These are phyloP conservation scores for Anastrepha ludens DNA, from an alignment of 1,140 invertebrate genomes.

Conservation along the genomic window DNA sequence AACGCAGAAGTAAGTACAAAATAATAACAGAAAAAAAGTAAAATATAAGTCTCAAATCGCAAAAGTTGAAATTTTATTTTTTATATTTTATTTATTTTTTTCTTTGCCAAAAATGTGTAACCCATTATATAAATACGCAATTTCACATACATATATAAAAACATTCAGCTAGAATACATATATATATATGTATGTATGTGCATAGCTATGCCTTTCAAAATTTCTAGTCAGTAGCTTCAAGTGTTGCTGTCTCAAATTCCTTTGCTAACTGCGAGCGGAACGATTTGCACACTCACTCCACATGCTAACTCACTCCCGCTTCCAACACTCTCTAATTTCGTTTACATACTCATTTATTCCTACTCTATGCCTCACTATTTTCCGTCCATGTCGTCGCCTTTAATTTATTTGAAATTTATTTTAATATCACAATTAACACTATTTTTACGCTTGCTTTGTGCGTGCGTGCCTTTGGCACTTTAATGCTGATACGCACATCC, in stretches of 20 bases:
- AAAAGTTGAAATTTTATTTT: no score
- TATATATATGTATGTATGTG: no score
- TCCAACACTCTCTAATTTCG: no score
- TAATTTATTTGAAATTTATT: slow-evolving; percentile 47
- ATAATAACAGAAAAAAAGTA: background rate
- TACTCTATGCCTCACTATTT: background rate
- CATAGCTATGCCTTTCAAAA: no score
- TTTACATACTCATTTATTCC: background rate
- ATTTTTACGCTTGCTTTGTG: slow-evolving; percentile 38
- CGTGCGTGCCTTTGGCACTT: slow-evolving; percentile 17
- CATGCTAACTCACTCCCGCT: no score
- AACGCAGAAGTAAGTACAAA: background rate
- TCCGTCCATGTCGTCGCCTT: background rate
- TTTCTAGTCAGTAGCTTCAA: background rate
- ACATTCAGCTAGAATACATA: no score
- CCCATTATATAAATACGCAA: no score
- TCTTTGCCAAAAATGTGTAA: no score
- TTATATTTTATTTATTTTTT: no score
- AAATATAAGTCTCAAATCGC: background rate
- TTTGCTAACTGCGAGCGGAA: background rate
- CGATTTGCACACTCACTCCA: no score
- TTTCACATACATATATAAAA: no score
- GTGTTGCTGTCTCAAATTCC: background rate
- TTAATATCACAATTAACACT: slow-evolving; percentile 40
- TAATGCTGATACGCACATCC: background rate